Conservation (phyloP, 2,888 invertebrate genomes). For the Drosophila suboccidentalis region DNA sequence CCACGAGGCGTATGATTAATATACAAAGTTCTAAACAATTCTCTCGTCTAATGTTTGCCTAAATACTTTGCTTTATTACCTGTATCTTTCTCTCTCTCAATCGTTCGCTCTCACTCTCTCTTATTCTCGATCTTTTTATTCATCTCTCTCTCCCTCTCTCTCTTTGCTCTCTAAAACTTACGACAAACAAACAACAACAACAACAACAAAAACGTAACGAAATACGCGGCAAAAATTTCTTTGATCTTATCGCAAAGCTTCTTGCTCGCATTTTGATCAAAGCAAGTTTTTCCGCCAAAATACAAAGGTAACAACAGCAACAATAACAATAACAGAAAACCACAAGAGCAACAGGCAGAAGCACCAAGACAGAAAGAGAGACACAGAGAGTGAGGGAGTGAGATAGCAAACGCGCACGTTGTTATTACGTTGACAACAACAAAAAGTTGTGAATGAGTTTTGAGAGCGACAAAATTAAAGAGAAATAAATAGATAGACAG, state of each 20-base stretch:
- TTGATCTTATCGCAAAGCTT: conserved; percentile 86
- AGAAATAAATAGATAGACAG: background rate
- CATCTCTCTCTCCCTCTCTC: conserved; percentile 12
- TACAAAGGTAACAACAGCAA: conserved; percentile 63
- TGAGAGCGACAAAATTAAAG: background rate
- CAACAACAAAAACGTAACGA: conserved; percentile 69
- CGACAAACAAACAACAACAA: conserved; percentile 44
- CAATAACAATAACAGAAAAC: conserved; percentile 51
- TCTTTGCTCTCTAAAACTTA: conserved; percentile 16
- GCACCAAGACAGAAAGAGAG: conserved; percentile 4
- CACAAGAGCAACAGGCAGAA: conserved; percentile 56
- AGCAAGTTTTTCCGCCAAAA: conserved; percentile 86
- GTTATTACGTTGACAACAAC: conserved; percentile 50
- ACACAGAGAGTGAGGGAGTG: conserved; percentile 7
- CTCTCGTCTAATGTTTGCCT: conserved; percentile 66
- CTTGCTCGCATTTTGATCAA: conserved; percentile 86
- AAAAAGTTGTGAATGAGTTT: conserved; percentile 60
- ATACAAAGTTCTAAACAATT: conserved; percentile 29
- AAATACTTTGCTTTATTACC: conserved; percentile 54
- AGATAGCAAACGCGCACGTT: conserved; percentile 13
- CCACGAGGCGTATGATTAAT: conserved; percentile 76
- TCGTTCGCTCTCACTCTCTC: conserved; percentile 14
- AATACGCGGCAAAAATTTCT: conserved; percentile 85
- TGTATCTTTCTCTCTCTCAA: conserved; percentile 7
- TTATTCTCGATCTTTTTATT: background rate